These are phyloP conservation scores for Azorinus chamasolen DNA, from an alignment of 2,888 invertebrate genomes.

Conservation along the genomic window DNA sequence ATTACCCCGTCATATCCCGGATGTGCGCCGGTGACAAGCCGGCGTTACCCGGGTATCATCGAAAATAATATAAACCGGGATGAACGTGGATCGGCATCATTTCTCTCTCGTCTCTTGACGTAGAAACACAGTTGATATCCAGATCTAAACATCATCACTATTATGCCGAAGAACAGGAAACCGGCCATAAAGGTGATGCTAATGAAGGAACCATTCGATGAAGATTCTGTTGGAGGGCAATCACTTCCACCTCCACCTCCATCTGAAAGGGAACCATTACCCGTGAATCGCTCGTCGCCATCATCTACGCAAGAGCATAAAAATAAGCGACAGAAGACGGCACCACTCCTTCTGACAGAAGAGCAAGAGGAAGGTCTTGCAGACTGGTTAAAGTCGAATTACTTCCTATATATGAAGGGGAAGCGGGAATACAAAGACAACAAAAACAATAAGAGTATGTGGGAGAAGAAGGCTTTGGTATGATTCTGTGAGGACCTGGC, in stretches of 20 bases:
- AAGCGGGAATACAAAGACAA: conserved; percentile 10
- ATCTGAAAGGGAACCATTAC: conserved; percentile 6
- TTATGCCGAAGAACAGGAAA: conserved; percentile 6
- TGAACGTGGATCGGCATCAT: too few relatives aligned
- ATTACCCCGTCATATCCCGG: too few relatives aligned
- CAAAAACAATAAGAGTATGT: not conserved
- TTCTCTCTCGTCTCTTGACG: too few relatives aligned
- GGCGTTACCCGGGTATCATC: too few relatives aligned
- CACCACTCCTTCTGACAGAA: conserved; percentile 13
- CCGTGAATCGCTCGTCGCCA: conserved; percentile 1
- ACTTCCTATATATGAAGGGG: conserved; percentile 11
- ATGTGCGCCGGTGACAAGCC: too few relatives aligned
- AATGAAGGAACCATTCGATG: too few relatives aligned
- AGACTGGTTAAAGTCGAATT: conserved; percentile 8
- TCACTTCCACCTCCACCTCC: conserved; percentile 6
- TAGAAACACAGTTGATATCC: too few relatives aligned
- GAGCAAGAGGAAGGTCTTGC: conserved; percentile 12
- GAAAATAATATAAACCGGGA: too few relatives aligned
- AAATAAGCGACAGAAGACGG: conserved; percentile 5
- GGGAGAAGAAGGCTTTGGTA: conserved; percentile 17
- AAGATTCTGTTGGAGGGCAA: conserved; percentile 8
- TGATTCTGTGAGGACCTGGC: conserved; percentile 15
- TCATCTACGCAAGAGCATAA: conserved; percentile 4
- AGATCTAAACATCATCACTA: conserved; percentile 3
- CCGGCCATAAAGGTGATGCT: too few relatives aligned